Percentiles rank a stretch among this genome's conserved stretches.
Evolutionary conservation across 2,113 vertebrate genomes (phyloP).

Genomic region (Epinephelus moara): DNA sequence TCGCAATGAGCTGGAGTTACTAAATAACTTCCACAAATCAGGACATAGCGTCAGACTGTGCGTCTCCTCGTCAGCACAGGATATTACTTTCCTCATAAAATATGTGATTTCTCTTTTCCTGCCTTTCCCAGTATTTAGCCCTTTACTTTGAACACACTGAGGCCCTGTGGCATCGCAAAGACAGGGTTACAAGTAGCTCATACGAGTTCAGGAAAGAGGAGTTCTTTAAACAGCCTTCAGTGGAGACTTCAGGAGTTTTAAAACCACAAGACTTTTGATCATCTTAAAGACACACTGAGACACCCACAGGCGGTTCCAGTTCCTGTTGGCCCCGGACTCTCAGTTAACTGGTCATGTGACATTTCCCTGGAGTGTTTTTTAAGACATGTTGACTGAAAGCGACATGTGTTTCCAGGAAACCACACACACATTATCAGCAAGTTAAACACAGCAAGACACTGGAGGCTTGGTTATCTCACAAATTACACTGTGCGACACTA

Average conservation of each 20-base stretch:
- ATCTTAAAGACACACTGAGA: slow-evolving; percentile 25
- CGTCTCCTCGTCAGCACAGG: not conserved
- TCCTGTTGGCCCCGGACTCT: slow-evolving; percentile 36
- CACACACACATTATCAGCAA: slow-evolving; percentile 7
- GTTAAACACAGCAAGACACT: slow-evolving; percentile 14
- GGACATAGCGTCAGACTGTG: not conserved
- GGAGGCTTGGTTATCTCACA: slow-evolving; percentile 12
- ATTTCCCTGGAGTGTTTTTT: slow-evolving; percentile 54
- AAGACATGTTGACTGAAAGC: slow-evolving; percentile 32
- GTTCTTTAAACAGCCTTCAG: not conserved
- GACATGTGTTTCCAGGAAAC: slow-evolving; percentile 49
- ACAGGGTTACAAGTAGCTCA: not conserved
- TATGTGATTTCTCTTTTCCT: not conserved
- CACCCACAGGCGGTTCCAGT: slow-evolving; percentile 38
- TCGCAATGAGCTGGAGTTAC: not conserved
- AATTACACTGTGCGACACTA: not conserved
- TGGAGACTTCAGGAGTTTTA: slow-evolving; percentile 27
- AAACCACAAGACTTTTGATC: slow-evolving; percentile 49
- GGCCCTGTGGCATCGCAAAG: slow-evolving; percentile 20
- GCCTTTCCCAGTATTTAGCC: not conserved
- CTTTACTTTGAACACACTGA: not conserved
- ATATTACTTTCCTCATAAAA: not conserved
- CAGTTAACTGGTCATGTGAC: slow-evolving; percentile 52
- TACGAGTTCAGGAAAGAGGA: not conserved
- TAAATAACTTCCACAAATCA: not conserved